phyloP scores from a whole-genome alignment of 2,888 invertebrate genomes.

The Isoperla grammatica region DNA sequence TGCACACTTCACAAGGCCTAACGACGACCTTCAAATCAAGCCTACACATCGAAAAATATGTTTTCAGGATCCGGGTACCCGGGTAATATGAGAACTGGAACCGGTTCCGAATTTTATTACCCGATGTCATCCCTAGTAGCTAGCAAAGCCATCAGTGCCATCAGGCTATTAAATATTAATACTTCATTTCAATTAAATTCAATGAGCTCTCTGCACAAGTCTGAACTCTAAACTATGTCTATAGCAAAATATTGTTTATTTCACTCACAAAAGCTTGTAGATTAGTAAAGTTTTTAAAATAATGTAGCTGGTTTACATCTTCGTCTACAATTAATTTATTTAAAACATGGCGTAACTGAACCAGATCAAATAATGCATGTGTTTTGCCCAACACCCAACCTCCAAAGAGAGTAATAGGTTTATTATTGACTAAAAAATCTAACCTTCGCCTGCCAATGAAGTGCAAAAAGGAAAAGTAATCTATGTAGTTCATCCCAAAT shows the following conservation, averaged over 20 bases:
- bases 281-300: constrained; percentile 20
- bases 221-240: constrained; percentile 3
- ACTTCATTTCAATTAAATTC: no score
- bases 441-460: constrained; percentile 59
- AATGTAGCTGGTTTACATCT: constrained; percentile 17
- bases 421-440: constrained; percentile 42
- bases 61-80: no score
- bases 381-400: constrained; percentile 44
- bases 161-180: no score
- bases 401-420: constrained; percentile 40
- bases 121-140: no score
- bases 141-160: no score
- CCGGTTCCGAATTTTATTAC: no score
- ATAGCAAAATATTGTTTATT: constrained; percentile 29
- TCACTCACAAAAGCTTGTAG: constrained; percentile 15
- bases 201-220: no score
- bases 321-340: constrained; percentile 18
- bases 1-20: no score
- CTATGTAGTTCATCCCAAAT: constrained; percentile 69
- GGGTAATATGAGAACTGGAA: no score
- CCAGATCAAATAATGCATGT: constrained; percentile 48
- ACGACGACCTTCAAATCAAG: no score
- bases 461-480: constrained; percentile 61
- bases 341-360: constrained; percentile 43
- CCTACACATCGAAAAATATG: no score